Base-by-base conservation (phyloP, 1,140 invertebrate genomes). In the Laupala kohalensis region DNA sequence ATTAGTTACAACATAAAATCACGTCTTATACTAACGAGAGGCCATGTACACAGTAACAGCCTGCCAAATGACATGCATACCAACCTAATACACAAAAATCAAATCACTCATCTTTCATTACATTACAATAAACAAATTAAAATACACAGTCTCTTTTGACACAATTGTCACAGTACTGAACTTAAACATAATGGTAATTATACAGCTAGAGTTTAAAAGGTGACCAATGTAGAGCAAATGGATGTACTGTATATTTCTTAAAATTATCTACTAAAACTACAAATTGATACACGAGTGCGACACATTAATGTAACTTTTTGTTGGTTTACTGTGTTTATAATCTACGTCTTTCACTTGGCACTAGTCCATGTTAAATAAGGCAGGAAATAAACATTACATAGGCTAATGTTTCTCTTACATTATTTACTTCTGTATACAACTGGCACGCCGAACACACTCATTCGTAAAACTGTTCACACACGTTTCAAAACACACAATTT, bases 181-280 rank as follows among this genome's bases (percentile, higher is more conserved):
- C 67, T 72, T 67, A 72, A 53, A 72, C 29, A 72, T 28, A 24
- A 24, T n/a, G 67, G 67, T 72, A 72, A 72, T 72, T 72, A 53
- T 53, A 72, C 66, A 72, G 66, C 71, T 66, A 72, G 6, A 53
- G 29, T 53, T 72, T 64, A 64, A 53, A 71, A 72, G 5, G 66
- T 72, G 66, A 68, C 29, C 67, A 63, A 72, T 28, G 29, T 62
- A 72, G 25, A 30, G 67, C 53, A 72, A 72, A 67, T 72, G n/a
- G 25, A 67, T 72, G n/a, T 29, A 29, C 25, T 37, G 23, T 28
- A 68, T 62, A 37, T 37, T 26, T 72, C 66, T 72, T 72, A 72
- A 68, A 72, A 72, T 68, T 72, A 72, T 69, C 62, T 72, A 15
- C 71, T 72, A 72, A 53, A 29, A 29, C 71, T 72, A 72, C 25